Evolutionary conservation across 2,888 invertebrate genomes (phyloP), one percentile per base, ranked within the genome.

Genomic region (Eilema griseolum): DNA sequence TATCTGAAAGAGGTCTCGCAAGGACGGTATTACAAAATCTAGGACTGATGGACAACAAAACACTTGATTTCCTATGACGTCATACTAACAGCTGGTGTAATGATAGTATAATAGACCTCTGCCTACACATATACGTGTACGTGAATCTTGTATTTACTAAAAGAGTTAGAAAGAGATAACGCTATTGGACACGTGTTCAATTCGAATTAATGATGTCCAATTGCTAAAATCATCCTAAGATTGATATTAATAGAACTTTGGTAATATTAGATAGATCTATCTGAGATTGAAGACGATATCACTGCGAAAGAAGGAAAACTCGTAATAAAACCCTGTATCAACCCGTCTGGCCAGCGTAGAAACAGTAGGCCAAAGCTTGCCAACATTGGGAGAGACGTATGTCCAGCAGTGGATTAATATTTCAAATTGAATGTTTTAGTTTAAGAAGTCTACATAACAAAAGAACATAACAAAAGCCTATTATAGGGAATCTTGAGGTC

Each of bases 101-200:
- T 52, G 52, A 52, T 46, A 52, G 10, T n/a, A 5, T 8, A 10
- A 52, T n/a, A 20, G 20, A 52, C 52, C n/a, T n/a, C 52, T 8
- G 52, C 52, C 52, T 52, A 52, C 52, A 52, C 52, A 52, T 52
- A 52, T n/a, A 52, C 52, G 52, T 52, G 52, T 52, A 52, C n/a
- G 52, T 52, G 10, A 52, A 52, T 52, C 52, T 8, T 10, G 1
- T 23, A 41, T 56, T 14, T 56, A 23, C 20, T 56, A 41, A 23
- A 23, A 65, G n/a, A 65, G 23, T n/a, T 31, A 61, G 61, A n/a
- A 61, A 61, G 28, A 16, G 26, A 61, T 31, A 31, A 31, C 28
- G 28, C 31, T n/a, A 61, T 61, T n/a, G n/a, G n/a, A 31, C 26
- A 61, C n/a, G 26, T 61, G 31, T 20, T 31, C 28, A 61, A 52